Conservation (phyloP, 2,797 vertebrate species). For the Halcyon chelicuti region DNA sequence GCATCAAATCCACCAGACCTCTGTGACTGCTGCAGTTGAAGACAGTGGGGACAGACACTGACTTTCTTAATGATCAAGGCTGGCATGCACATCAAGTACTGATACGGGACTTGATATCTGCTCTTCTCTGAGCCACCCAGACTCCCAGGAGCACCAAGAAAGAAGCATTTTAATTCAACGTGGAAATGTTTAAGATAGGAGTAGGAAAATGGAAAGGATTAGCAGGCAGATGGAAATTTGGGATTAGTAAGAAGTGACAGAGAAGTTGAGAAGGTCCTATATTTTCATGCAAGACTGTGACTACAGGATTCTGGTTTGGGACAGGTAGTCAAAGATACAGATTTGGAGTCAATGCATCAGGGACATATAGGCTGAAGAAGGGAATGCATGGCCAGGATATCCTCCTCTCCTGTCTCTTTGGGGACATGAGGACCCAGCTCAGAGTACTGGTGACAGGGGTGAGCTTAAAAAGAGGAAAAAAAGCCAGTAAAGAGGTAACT, state of each 20-base stretch:
- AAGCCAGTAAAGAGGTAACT: neutral
- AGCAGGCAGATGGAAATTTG: neutral
- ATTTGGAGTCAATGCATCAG: neutral
- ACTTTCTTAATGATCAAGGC: neutral
- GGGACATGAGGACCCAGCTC: neutral
- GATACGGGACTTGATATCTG: neutral
- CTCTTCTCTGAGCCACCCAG: neutral
- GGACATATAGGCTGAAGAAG: neutral
- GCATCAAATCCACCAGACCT: neutral
- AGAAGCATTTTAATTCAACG: neutral
- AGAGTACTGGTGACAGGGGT: neutral
- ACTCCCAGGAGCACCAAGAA: neutral
- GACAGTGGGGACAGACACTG: neutral
- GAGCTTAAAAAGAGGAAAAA: neutral
- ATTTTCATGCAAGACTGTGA: neutral
- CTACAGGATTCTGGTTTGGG: neutral
- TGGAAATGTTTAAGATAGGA: neutral
- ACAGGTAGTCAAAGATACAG: neutral
- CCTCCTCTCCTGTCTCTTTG: neutral
- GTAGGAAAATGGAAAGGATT: neutral
- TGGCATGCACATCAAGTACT: neutral
- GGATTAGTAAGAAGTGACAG: neutral
- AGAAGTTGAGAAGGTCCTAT: neutral
- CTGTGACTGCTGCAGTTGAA: rapidly evolving
- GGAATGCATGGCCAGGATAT: neutral